phyloP scores from a whole-genome alignment of 2,888 invertebrate genomes.

The Hyppa rectilinea region DNA sequence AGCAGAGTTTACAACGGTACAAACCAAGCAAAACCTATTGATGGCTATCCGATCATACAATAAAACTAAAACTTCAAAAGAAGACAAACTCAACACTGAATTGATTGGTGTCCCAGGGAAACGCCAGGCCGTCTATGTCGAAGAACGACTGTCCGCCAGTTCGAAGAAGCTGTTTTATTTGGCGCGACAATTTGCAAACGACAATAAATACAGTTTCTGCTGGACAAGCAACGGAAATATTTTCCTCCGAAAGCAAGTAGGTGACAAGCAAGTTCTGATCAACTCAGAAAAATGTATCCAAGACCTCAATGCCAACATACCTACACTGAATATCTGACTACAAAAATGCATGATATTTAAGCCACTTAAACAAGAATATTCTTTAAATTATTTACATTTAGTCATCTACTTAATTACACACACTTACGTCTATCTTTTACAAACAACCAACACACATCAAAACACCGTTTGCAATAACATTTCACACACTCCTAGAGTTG shows the following conservation, averaged over 20 bases:
- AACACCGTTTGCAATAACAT: not conserved
- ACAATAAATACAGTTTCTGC: not conserved
- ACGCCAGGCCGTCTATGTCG: slow-evolving; percentile 14
- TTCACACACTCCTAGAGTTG: not conserved
- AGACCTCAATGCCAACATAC: not conserved
- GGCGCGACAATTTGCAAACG: not conserved
- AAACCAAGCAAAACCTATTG: slow-evolving; percentile 9
- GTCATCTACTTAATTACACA: not conserved
- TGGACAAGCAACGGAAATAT: slow-evolving; percentile 8
- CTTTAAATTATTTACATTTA: not conserved
- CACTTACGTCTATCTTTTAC: not conserved
- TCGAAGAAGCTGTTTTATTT: slow-evolving; percentile 1
- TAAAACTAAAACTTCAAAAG: slow-evolving; percentile 9
- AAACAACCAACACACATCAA: slow-evolving; percentile 3
- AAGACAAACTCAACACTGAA: not conserved
- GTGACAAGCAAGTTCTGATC: slow-evolving; percentile 16
- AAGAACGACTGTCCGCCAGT: slow-evolving; percentile 8
- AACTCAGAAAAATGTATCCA: slow-evolving; percentile 5
- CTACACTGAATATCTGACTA: slow-evolving; percentile 2
- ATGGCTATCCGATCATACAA: slow-evolving; percentile 19
- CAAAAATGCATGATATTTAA: not conserved
- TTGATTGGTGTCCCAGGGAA: slow-evolving; percentile 8
- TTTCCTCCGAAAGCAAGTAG: slow-evolving; percentile 9
- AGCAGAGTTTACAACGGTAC: slow-evolving; percentile 14
- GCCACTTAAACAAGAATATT: not conserved